A percentile compares a stretch with the other conserved stretches of the same genome.
These are phyloP conservation scores for Tichodroma muraria DNA, from an alignment of 2,113 vertebrate species.

Conservation along the genomic window DNA sequence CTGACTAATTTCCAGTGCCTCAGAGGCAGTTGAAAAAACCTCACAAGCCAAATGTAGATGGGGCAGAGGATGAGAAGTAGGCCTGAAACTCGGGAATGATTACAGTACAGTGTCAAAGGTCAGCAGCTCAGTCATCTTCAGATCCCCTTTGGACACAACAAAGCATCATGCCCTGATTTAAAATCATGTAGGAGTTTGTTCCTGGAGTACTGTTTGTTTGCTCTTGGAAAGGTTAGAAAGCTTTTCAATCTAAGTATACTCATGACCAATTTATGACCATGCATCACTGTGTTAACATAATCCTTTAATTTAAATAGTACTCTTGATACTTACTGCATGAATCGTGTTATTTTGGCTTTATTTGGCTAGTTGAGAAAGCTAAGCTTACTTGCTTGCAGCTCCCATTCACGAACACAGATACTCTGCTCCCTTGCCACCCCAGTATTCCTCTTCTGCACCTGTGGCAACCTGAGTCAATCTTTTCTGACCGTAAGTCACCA, in stretches of 20 bases:
- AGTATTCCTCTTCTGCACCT: background rate
- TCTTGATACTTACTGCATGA: background rate
- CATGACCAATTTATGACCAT: background rate
- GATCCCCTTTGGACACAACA: background rate
- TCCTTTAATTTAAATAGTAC: background rate
- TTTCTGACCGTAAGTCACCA: background rate
- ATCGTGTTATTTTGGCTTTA: background rate
- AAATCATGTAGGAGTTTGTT: background rate
- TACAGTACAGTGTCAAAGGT: background rate
- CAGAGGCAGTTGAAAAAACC: background rate
- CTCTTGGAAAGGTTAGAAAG: background rate
- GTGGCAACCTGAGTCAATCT: background rate
- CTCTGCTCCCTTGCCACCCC: background rate
- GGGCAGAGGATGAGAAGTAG: background rate
- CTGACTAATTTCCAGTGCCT: conserved; percentile 36
- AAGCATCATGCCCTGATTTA: background rate
- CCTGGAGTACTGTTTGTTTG: background rate
- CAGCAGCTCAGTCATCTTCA: background rate
- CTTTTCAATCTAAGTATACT: background rate
- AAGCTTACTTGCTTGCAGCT: background rate
- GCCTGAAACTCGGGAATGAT: background rate
- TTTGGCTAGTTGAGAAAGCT: background rate
- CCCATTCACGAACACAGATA: background rate
- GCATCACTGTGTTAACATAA: background rate
- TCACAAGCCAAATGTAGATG: background rate